phyloP scores from a whole-genome alignment of 2,888 invertebrate species.

The Choristoneura rosaceana region DNA sequence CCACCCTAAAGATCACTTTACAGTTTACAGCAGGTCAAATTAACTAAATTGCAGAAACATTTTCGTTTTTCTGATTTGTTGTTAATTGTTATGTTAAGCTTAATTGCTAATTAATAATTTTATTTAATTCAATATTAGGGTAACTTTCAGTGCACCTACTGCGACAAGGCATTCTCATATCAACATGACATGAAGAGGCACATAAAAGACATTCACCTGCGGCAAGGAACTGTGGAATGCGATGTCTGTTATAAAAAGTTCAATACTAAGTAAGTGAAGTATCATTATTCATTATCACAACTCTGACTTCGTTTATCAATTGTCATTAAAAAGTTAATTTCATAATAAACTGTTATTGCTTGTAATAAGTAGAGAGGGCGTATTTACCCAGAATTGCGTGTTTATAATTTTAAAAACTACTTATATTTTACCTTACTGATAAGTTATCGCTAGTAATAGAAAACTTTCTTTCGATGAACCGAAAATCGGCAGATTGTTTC shows the following conservation, averaged over 20 bases:
- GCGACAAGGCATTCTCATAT: slow-evolving; percentile 78
- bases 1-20: too few species aligned
- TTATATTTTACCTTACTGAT: too few species aligned
- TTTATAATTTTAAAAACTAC: too few species aligned
- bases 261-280: slow-evolving; percentile 71
- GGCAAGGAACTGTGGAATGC: slow-evolving; percentile 76
- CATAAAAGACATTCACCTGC: slow-evolving; percentile 73
- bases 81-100: neutral
- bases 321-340: slow-evolving; percentile 10
- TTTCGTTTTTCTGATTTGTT: neutral
- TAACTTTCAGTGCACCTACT: slow-evolving; percentile 73
- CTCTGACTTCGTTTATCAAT: neutral
- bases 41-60: neutral
- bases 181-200: slow-evolving; percentile 78
- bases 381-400: neutral
- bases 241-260: slow-evolving; percentile 77
- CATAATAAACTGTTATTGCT: slow-evolving; percentile 7
- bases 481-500: neutral
- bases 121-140: slow-evolving; percentile 8
- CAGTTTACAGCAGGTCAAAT: too few species aligned
- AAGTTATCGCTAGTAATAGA: too few species aligned
- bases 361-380: slow-evolving; percentile 24
- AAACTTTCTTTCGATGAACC: too few species aligned
- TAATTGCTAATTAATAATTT: slow-evolving; percentile 3
- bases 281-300: neutral